Evolutionary conservation across 2,888 invertebrate genomes (phyloP).

Genomic region (Yponomeuta malinellus): DNA sequence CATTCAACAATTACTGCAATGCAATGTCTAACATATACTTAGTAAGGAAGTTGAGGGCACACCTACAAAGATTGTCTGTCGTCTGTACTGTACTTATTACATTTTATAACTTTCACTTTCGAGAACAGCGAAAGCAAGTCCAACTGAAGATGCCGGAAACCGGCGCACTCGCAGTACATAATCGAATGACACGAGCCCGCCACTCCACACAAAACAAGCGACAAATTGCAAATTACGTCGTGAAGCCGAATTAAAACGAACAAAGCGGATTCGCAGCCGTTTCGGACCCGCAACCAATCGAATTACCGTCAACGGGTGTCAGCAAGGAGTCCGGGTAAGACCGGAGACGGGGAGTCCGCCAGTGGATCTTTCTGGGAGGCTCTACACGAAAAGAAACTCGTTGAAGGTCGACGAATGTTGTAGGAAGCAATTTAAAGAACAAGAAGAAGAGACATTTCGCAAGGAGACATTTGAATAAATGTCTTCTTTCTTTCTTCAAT

Average conservation of each 20-base stretch:
- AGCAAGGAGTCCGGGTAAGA: conserved; percentile 30
- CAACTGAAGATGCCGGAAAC: too few relatives aligned
- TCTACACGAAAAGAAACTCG: not conserved
- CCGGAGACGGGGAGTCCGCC: not conserved
- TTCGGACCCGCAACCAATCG: conserved; percentile 59
- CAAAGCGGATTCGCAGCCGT: conserved; percentile 34
- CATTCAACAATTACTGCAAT: too few relatives aligned
- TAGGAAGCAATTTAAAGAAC: too few relatives aligned
- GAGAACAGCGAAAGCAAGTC: too few relatives aligned
- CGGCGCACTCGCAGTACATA: not conserved
- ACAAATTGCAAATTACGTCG: conserved; percentile 10
- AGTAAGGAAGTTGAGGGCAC: too few relatives aligned
- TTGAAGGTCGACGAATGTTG: too few relatives aligned
- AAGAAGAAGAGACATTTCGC: too few relatives aligned
- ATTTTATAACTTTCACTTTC: too few relatives aligned
- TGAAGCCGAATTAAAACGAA: conserved; percentile 27
- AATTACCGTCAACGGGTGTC: conserved; percentile 58
- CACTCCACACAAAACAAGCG: conserved; percentile 6
- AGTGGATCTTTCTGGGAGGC: not conserved
- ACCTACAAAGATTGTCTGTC: not conserved
- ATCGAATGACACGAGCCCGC: not conserved
- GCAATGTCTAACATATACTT: too few relatives aligned
- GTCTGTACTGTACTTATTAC: too few relatives aligned
- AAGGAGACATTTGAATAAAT: too few relatives aligned
- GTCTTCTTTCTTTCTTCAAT: too few relatives aligned